phyloP scores from a whole-genome alignment of 2,113 vertebrate genomes.

The Myrmecobius fasciatus region DNA sequence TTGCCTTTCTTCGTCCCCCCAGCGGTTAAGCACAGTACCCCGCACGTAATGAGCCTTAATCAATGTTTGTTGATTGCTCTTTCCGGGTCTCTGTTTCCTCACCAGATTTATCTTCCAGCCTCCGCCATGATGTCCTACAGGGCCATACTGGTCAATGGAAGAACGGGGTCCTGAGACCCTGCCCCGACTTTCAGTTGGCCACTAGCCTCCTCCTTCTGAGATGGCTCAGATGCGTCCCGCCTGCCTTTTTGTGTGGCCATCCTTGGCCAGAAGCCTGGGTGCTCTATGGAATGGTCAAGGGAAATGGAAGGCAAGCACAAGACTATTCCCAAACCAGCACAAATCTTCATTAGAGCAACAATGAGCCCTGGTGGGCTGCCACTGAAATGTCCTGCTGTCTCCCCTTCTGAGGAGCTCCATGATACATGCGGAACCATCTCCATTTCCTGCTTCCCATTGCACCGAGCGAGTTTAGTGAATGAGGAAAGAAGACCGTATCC shows the following conservation, averaged over 20 bases:
- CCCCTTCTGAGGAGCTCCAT: slow-evolving; percentile 77
- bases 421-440: slow-evolving; percentile 79
- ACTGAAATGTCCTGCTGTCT: slow-evolving; percentile 81
- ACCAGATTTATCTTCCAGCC: background rate
- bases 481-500: slow-evolving; percentile 69
- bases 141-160: background rate
- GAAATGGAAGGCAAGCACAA: slow-evolving; percentile 76
- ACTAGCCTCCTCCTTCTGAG: background rate
- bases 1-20: background rate
- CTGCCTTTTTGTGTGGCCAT: background rate
- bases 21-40: background rate
- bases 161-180: background rate
- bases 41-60: background rate
- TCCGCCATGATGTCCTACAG: background rate
- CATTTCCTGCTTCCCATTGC: slow-evolving; percentile 74
- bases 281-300: slow-evolving; percentile 71
- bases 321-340: slow-evolving; percentile 78
- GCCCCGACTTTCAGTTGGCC: background rate
- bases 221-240: background rate
- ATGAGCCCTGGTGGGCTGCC: slow-evolving; percentile 83
- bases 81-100: background rate
- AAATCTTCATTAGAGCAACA: slow-evolving; percentile 82
- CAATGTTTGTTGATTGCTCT: background rate
- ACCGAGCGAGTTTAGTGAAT: slow-evolving; percentile 76
- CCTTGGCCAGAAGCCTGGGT: slow-evolving; percentile 15